Base-by-base conservation (phyloP, 23 tunicate genomes). In the Corella eumyota region DNA sequence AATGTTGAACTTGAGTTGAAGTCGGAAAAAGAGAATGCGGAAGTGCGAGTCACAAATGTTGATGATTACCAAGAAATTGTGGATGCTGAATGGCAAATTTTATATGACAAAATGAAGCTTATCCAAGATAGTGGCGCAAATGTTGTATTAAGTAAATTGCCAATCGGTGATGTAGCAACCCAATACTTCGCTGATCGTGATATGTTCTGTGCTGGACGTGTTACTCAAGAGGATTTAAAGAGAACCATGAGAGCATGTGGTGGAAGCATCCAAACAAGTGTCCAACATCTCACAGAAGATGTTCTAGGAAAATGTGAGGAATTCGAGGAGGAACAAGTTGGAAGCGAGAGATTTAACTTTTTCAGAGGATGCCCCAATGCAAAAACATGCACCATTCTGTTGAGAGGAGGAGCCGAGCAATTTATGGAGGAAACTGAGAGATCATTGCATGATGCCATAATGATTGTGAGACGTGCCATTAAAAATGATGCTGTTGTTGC, bases 351-450 rank as follows among this genome's bases (percentile, higher is more conserved):
- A 45, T 92, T 70, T 66, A 92, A 92, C 68, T 92, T 92, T 50
- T 92, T 92, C 67, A 61, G 85, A 36, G 98, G 98, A 9, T 92
- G 98, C 53, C 93, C 94, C 25, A 73, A 82, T 45, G 93, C 87
- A 7, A 82, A 92, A 66, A 92, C 98, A 3, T 82, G 98, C 73
- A 92, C 98, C 7, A 64, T 92, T 25, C 62, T 92, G 1, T 59
- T 92, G 30, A 77, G 98, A 31, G 98, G 98, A 25, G 98, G 98
- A 4, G 88, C 98, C 19, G 98, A 92, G 45, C 98, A 92, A 66
- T 92, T 92, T 51, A 81, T 92, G 93, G 98, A 92, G 65, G 98
- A 92, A 77, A 83, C 98, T 26, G 98, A 92, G 52, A 60, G 98
- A 25, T 82, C 93, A 3, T 68, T 92, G 20, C 98, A 92, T 66